Base-by-base conservation (phyloP, 2,113 vertebrate genomes). In the Probosciger aterrimus region DNA sequence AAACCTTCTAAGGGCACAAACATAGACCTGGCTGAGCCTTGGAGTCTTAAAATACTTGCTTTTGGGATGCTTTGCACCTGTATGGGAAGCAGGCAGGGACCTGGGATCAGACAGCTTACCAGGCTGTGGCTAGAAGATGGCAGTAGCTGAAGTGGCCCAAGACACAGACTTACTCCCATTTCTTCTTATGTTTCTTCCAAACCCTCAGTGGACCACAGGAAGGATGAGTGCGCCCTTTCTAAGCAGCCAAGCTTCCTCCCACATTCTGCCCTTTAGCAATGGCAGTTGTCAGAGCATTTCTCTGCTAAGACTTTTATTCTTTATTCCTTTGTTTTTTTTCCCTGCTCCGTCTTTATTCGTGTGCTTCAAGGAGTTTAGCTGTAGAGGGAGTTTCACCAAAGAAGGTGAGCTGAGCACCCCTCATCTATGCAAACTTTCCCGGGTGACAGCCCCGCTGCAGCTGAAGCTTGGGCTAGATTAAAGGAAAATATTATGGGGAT, bases 401-500 rank as follows among this genome's bases (percentile, higher is more conserved):
- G 35, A 74, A 85, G 70, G 52, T 59, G 68, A 86, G 76, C 28
- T 44, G 65, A 67, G 55, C 90, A 69, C 25, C 22, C 22, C 31
- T 84, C 44, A 55, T 69, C 57, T 4, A 0, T 28, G 41, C 31
- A 88, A 79, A 60, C 60, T 69, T 80, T 85, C 60, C 67, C 0
- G 0, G 28, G 49, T 6, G 2, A 80, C 62, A 77, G 37, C 74
- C 50, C 82, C 50, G 68, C 74, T 81, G 90, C 80, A 91, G 78
- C 70, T 65, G 68, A 27, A 70, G 53, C 65, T 88, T 43, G 52
- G 80, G 62, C 88, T 86, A 93, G 94, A 96, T 96, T 95, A 97
- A 97, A 95, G 90, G 90, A 96, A 95, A 91, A 94, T 55, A 76
- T 86, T 82, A 82, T 25, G 78, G 78, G 82, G 86, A 70, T 93